Conservation (phyloP, 2,113 vertebrate genomes). For the Campylomormyrus tamandua region DNA sequence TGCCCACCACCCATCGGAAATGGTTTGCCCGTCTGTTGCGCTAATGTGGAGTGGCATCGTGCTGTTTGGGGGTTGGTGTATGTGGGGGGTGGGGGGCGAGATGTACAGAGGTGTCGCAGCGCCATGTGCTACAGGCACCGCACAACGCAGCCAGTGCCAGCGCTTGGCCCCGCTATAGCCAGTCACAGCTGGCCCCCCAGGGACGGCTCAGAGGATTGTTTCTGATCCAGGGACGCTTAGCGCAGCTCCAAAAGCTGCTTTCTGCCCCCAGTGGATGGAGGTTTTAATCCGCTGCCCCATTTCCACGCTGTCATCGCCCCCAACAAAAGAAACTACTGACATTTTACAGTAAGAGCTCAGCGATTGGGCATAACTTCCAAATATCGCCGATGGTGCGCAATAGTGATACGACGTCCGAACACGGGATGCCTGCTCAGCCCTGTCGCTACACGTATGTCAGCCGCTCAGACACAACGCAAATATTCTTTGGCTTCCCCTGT, state of each 20-base stretch:
- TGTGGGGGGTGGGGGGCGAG: background rate
- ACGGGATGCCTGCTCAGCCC: background rate
- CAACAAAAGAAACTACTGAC: background rate
- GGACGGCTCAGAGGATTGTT: background rate
- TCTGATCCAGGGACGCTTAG: conserved; percentile 2
- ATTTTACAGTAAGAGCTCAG: background rate
- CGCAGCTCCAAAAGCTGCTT: background rate
- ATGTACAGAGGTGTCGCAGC: background rate
- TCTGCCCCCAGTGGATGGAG: background rate
- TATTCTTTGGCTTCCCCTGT: background rate
- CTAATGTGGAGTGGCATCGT: conserved; percentile 5
- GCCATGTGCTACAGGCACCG: background rate
- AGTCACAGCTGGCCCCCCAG: conserved; percentile 1
- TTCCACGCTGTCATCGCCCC: background rate
- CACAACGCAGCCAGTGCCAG: background rate
- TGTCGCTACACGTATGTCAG: background rate
- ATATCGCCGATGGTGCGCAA: background rate
- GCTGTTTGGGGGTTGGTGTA: background rate
- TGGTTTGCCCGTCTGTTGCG: conserved; percentile 9
- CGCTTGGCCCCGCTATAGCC: background rate
- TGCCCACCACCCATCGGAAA: background rate
- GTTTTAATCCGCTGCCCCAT: background rate
- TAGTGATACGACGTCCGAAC: background rate
- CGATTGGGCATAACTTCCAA: background rate
- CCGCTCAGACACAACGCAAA: background rate